Conservation (phyloP, 2,113 vertebrate genomes). For the Microcebus griseorufus region DNA sequence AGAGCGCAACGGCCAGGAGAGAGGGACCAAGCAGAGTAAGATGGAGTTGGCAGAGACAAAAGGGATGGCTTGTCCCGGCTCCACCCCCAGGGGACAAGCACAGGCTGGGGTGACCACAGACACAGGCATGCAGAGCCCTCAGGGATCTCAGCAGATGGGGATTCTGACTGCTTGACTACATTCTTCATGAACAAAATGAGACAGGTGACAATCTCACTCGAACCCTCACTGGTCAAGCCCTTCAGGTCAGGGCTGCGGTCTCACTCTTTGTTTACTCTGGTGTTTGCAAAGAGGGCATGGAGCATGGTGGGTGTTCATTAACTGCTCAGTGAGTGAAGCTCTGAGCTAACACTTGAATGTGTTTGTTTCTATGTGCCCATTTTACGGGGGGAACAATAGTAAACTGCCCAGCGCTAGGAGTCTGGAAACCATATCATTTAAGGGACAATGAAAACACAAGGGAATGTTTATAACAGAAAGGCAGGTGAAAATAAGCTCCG, state of each 20-base stretch:
- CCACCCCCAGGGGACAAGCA: not conserved
- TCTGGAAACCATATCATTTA: not conserved
- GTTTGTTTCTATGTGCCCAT: not conserved
- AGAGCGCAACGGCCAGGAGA: not conserved
- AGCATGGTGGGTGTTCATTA: not conserved
- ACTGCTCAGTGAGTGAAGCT: not conserved
- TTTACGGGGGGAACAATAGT: not conserved
- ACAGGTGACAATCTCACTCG: not conserved
- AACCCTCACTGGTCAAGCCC: too few relatives aligned
- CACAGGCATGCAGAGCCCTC: not conserved
- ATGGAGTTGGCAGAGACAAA: not conserved
- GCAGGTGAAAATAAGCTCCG: not conserved
- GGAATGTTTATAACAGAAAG: not conserved
- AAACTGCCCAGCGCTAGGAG: not conserved
- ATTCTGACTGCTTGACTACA: not conserved
- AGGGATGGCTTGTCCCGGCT: rapidly evolving
- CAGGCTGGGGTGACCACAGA: not conserved
- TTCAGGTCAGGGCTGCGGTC: not conserved
- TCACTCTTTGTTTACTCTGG: not conserved
- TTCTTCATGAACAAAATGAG: not conserved
- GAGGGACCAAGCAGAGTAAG: not conserved
- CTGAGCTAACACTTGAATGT: not conserved
- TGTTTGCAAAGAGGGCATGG: not conserved
- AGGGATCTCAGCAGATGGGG: not conserved
- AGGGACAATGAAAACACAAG: not conserved